A percentile compares a stretch with the other conserved stretches of the same genome.
Evolutionary conservation across 2,797 vertebrate genomes (phyloP).

Genomic region (Mormyrus proboscirostris): DNA sequence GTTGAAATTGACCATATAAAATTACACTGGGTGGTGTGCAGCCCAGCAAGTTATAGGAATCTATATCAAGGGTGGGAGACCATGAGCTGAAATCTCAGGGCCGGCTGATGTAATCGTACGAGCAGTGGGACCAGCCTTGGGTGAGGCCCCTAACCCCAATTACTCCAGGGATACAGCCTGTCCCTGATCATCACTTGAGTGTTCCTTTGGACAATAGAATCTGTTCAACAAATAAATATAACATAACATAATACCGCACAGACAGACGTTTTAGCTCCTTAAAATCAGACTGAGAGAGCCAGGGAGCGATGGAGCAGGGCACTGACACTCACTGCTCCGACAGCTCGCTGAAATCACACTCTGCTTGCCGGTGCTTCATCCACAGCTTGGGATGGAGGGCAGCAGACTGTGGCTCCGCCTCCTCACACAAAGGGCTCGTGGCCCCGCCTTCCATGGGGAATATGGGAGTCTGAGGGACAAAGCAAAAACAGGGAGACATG

Average conservation of each 20-base stretch:
- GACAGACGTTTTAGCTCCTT: not conserved
- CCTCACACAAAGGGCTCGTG: constrained; percentile 40
- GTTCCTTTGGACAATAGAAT: too few species aligned
- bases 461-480: constrained; percentile 38
- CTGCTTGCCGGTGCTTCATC: constrained; percentile 42
- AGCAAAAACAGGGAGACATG: not conserved
- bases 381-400: constrained; percentile 38
- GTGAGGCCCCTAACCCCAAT: not conserved
- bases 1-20: not conserved
- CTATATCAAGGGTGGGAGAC: not conserved
- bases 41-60: not conserved
- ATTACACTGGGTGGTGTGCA: not conserved
- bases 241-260: not conserved
- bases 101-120: not conserved
- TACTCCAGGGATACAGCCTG: not conserved
- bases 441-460: constrained; percentile 15
- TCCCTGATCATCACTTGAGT: not conserved
- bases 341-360: constrained; percentile 52
- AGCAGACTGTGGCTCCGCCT: constrained; percentile 30
- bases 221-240: not conserved
- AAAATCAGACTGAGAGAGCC: not conserved
- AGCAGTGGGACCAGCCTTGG: not conserved
- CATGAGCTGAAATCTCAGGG: not conserved
- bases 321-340: constrained; percentile 62
- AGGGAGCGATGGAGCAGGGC: not conserved